Base-by-base conservation (phyloP, 35 echinoderm and acorn worm genomes). In the Ophioderma brevispina region DNA sequence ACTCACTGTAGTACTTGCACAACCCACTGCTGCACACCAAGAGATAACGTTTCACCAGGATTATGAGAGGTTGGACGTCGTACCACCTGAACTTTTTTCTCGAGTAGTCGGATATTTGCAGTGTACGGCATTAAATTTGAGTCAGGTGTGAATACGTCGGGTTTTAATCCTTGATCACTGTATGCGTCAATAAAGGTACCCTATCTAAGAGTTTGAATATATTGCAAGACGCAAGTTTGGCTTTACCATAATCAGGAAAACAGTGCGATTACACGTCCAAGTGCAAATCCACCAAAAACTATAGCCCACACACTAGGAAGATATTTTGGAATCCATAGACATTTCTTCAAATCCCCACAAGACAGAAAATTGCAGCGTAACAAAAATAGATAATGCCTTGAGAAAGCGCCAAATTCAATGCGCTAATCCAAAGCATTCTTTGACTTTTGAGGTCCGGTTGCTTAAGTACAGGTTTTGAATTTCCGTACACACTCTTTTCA, bases 1-100 rank as follows among this genome's bases (percentile, higher is more conserved):
- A 33, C 82, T 76, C 2, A 97, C 80, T 0, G 75, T 38, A 0
- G 95, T 97, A 49, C 95, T 97, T 97, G 33, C 95, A 92, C 80
- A 92, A 97, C 13, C 95, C 95, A 55, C 95, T 97, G 81, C 87
- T 87, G 3, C 95, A n/a, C 95, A 0, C 94, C 95, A 43, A 97
- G 32, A 18, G 95, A 92, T 49, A 97, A 89, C 0, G 92, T 97
- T 49, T 97, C 84, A 43, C 95, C 95, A 11, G 87, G 87, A 33
- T 94, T 34, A 98, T 92, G 56, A 84, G 40, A 23, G 94, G 40
- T 55, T 92, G 85, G 18, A 98, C 33, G 11, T 90, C 92, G 23
- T 79, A n/a, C 10, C 86, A 97, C 95, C 79, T 93, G 90, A 32
- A 88, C 87, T 3, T 92, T 87, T 46, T n/a, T n/a, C n/a, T n/a